Percentiles rank a stretch among this genome's conserved stretches.
phyloP scores from a whole-genome alignment of 2,113 vertebrate genomes.

The Lynx canadensis region DNA sequence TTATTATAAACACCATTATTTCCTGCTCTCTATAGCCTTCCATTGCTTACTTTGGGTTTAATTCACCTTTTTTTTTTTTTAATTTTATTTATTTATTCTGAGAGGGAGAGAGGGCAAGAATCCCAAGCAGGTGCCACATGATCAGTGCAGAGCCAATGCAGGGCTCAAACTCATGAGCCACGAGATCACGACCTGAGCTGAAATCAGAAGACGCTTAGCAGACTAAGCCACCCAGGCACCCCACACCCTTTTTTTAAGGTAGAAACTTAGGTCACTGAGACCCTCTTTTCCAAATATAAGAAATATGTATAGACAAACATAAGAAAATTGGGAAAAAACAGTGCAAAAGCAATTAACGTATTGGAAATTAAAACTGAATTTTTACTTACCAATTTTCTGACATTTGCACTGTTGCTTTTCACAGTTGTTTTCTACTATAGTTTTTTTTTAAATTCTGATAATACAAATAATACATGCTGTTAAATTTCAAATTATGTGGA shows the following conservation, averaged over 20 bases:
- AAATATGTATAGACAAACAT: neutral
- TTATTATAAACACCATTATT: neutral
- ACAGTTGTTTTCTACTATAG: neutral
- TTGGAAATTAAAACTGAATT: neutral
- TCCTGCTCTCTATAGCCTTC: neutral
- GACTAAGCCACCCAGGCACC: too few species aligned
- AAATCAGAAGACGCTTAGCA: too few species aligned
- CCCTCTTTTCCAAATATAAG: neutral
- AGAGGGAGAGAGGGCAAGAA: too few species aligned
- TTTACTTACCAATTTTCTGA: neutral
- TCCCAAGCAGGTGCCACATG: too few species aligned
- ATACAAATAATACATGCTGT: neutral
- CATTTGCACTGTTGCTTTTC: constrained; percentile 7
- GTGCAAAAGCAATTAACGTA: neutral
- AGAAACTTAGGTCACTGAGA: neutral
- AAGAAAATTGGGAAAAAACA: neutral
- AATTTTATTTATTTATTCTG: too few species aligned
- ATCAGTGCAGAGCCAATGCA: too few species aligned
- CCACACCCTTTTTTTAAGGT: neutral
- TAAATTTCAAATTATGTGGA: neutral
- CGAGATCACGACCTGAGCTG: neutral
- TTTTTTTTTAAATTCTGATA: neutral
- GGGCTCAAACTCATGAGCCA: too few species aligned
- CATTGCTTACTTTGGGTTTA: neutral
- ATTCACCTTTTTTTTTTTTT: neutral